Evolutionary conservation across 2,888 invertebrate species (phyloP), one percentile per base, ranked within the genome.

Genomic region (Chymomyza fuscimana): DNA sequence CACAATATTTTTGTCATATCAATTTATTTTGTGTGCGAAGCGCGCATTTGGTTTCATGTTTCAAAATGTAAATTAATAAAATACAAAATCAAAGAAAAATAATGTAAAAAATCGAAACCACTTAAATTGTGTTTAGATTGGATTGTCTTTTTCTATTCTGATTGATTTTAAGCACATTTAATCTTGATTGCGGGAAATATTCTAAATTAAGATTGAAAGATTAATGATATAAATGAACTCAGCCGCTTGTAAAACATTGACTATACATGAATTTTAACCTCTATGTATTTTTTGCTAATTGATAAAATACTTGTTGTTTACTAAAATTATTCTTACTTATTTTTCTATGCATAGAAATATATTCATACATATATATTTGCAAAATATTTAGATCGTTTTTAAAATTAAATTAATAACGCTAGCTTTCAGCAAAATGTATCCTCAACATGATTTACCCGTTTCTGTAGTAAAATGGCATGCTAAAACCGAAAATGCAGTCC

Each of bases 261-360:
- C 4, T 4, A 2, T 46, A 46, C 4, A 46, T 12, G 40, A 46
- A 46, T 12, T 40, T 46, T 46, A 46, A 46, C 4, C 40, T 12
- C 4, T 12, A 2, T 46, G 10, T 12, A 3, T 4, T 46, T 46
- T 46, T 46, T 36, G 9, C 9, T 7, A 58, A 51, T n/a, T 50
- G 59, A 52, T 29, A 19, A 72, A 69, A 70, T 69, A 69, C 73
- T 63, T 63, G 2, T 6, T 36, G 7, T 36, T 36, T 36, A 2
- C 6, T 36, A 36, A 36, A 36, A 36, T 7, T 1, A 36, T 9
- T 36, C 7, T 36, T 6, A 36, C 5, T 36, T 36, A 36, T 25
- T 25, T 25, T 19, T 19, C 19, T 25, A 25, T 25, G 4, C 25
- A 25, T 25, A 25, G 25, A 4, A 25, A 25, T 25, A 25, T 25